Evolutionary conservation across 2,113 vertebrate genomes (phyloP).

Genomic region (Tragelaphus strepsiceros): DNA sequence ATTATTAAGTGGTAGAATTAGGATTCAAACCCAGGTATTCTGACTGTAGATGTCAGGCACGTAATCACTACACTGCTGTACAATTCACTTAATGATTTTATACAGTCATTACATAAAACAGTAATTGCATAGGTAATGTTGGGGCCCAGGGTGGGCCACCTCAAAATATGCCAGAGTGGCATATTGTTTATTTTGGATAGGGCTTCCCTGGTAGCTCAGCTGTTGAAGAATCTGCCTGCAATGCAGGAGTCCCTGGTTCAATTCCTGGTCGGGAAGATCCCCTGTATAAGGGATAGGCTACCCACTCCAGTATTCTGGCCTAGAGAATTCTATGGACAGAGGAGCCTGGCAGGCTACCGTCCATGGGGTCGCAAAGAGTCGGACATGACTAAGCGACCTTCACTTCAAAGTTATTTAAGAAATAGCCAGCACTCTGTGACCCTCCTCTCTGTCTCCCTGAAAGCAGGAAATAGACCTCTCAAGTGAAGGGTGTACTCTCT

Average conservation of each 20-base stretch:
- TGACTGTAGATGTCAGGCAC: not conserved
- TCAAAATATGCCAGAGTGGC: not conserved
- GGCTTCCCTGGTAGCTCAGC: not conserved
- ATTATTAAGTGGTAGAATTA: not conserved
- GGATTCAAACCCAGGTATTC: not conserved
- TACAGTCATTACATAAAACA: not conserved
- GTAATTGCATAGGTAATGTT: not conserved
- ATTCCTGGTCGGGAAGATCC: not conserved
- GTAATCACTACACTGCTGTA: not conserved
- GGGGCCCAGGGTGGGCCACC: not conserved
- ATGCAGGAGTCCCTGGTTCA: not conserved
- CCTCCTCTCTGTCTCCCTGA: not conserved
- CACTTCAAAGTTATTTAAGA: not conserved
- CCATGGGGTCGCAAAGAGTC: not conserved
- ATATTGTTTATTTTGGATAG: not conserved
- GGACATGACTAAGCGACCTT: not conserved
- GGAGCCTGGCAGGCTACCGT: not conserved
- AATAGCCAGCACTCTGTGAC: not conserved
- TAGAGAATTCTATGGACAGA: not conserved
- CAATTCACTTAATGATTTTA: not conserved
- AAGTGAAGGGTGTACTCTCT: not conserved
- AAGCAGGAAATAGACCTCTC: not conserved
- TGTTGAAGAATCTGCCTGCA: not conserved
- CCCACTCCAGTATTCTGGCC: not conserved
- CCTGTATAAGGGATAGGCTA: not conserved